Base-by-base conservation (phyloP, 2,113 vertebrate genomes). In the Hyperopisus bebe region DNA sequence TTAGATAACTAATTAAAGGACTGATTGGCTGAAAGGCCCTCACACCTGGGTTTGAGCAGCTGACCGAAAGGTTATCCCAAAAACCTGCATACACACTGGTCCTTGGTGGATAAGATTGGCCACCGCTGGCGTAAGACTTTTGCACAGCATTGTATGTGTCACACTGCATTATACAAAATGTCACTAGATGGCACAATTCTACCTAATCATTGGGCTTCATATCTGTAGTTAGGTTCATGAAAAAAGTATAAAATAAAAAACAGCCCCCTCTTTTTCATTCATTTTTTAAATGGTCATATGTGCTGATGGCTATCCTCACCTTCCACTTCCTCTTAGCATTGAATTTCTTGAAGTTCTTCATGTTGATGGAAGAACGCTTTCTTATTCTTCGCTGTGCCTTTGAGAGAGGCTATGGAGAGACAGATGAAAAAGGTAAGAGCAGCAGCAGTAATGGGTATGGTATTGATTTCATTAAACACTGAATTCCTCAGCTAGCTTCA, bases 271-370 rank as follows among this genome's bases (percentile, higher is more conserved):
- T 55, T 55, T 55, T n/a, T 31, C 24, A 31, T 27, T 31, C 24
- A 70, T 35, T 27, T 70, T 35, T 70, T 70, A 70, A 70, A 70
- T 35, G 21, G 55, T 58, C 21, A 58, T 24, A 24, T 58, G n/a
- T 77, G 31, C 31, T 77, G 15, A 77, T 77, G 31, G 89, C 10
- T 88, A 8, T 66, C 50, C 90, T 92, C 85, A 97, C 97, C 95
- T 96, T 97, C 96, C 95, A 96, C 91, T 96, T 96, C 90, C 97
- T 94, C 66, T 92, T 94, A 10, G 95, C 95, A 0, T 97, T 96
- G 90, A 97, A 96, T 90, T 91, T 95, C 91, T 95, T 96, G 89
- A 97, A 96, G 92, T 91, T 96, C 92, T 94, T 96, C 93, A 97
- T 97, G 88, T 97, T 97, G 93, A 97, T 97, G 62, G 95, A 96